phyloP scores from a whole-genome alignment of 1,140 invertebrate species.

The Aphidius gifuensis region DNA sequence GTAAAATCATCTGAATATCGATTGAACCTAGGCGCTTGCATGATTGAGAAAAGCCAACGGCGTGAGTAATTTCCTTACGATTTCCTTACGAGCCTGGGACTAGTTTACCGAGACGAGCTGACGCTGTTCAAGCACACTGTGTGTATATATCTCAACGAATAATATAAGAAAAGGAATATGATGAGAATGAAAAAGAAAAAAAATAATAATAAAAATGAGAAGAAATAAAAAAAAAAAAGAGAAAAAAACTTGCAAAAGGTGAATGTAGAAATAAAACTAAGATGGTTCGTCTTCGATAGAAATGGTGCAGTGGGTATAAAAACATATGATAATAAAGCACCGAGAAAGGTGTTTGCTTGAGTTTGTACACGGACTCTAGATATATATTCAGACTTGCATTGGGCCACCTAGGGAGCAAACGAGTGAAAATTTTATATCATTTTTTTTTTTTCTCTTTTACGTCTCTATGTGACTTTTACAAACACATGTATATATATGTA shows the following conservation, averaged over 20 bases:
- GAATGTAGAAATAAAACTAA: constrained; percentile 24
- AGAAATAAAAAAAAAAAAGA: constrained; percentile 10
- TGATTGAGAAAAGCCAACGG: constrained; percentile 16
- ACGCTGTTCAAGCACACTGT: not conserved
- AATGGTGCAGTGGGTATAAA: constrained; percentile 37
- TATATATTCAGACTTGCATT: no score
- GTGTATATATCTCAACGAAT: constrained; percentile 9
- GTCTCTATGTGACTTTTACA: not conserved
- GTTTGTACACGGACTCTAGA: not conserved
- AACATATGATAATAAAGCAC: constrained; percentile 49
- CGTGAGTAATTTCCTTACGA: constrained; percentile 24
- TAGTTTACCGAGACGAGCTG: constrained; percentile 7
- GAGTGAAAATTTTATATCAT: constrained; percentile 8
- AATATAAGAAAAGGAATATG: constrained; percentile 16
- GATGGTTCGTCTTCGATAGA: constrained; percentile 31
- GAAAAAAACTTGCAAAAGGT: constrained; percentile 11
- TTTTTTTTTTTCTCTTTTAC: not conserved
- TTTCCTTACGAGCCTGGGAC: constrained; percentile 22
- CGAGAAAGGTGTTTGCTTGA: constrained; percentile 24
- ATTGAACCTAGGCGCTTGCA: constrained; percentile 2
- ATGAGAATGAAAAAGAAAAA: constrained; percentile 4
- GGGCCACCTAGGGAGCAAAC: no score
- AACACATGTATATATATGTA: no score
- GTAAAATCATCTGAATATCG: constrained; percentile 14
- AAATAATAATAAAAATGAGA: constrained; percentile 14